Percentiles rank a stretch among this genome's conserved stretches.
Evolutionary conservation across 2,888 invertebrate species (phyloP).

Genomic region (Coelopa pilipes): DNA sequence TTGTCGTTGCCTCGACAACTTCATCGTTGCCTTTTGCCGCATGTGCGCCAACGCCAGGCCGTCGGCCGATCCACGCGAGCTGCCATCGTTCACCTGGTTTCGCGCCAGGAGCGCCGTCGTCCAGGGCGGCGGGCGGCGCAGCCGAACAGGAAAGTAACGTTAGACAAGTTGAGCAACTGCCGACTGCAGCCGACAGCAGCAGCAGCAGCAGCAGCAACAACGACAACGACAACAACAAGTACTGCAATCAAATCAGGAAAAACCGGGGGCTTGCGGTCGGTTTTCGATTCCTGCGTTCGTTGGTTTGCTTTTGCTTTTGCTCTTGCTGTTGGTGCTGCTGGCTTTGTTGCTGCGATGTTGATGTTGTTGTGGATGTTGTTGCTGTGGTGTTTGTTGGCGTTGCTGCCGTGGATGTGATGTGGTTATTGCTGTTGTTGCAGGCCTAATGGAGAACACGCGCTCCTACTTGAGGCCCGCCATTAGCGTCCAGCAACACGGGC

Average conservation of each 20-base stretch:
- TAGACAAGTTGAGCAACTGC: slow-evolving; percentile 18
- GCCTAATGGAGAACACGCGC: slow-evolving; percentile 23
- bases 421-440: too few species aligned
- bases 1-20: neutral
- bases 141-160: slow-evolving; percentile 24
- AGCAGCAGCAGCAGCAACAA: neutral
- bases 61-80: neutral
- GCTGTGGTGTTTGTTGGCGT: too few species aligned
- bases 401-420: too few species aligned
- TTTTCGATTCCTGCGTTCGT: slow-evolving; percentile 1
- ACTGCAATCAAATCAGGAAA: neutral
- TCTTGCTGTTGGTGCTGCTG: neutral
- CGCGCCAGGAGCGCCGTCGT: neutral
- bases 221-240: too few species aligned
- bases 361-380: neutral
- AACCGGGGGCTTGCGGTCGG: neutral
- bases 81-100: slow-evolving; percentile 56
- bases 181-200: neutral
- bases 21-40: neutral
- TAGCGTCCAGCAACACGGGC: neutral
- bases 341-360: neutral
- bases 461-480: slow-evolving; percentile 1
- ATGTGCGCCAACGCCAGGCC: slow-evolving; percentile 2
- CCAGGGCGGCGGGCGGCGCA: neutral
- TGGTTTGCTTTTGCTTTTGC: neutral